Conservation (phyloP, 2,888 invertebrate genomes). For the Eristalinus sepulchralis region DNA sequence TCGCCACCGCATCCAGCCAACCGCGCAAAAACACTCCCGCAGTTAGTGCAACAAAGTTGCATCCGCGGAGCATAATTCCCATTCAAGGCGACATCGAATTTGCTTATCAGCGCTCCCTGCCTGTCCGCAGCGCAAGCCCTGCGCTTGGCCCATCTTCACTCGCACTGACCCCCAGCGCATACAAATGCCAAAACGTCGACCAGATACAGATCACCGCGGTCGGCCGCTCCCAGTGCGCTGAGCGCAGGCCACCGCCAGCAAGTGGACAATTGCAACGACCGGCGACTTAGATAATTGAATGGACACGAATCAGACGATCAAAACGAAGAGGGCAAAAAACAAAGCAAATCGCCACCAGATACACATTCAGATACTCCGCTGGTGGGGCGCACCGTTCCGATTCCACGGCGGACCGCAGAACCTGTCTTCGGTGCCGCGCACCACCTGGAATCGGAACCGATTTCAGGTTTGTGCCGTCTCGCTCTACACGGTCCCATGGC, state of each 20-base stretch:
- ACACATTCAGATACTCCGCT: slow-evolving; percentile 7
- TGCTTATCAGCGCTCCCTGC: slow-evolving; percentile 39
- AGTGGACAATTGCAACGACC: slow-evolving; percentile 53
- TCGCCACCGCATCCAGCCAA: background rate
- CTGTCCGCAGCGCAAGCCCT: background rate
- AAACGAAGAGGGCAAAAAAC: slow-evolving; percentile 40
- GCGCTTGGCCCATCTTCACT: background rate
- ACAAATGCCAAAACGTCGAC: slow-evolving; percentile 42
- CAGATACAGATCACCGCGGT: slow-evolving; percentile 34
- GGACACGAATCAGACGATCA: slow-evolving; percentile 58
- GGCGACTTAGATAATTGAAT: slow-evolving; percentile 63
- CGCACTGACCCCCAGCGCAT: slow-evolving; percentile 15
- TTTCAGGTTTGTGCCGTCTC: slow-evolving; percentile 52
- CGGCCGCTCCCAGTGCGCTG: slow-evolving; percentile 13
- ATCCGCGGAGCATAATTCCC: slow-evolving; percentile 18
- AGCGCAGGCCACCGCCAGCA: slow-evolving; percentile 22
- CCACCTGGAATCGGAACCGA: slow-evolving; percentile 55
- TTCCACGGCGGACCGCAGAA: slow-evolving; percentile 24
- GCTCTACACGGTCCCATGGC: slow-evolving; percentile 15
- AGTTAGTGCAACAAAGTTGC: slow-evolving; percentile 37
- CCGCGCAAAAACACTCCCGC: background rate
- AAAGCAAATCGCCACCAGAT: slow-evolving; percentile 21
- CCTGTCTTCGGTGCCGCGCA: slow-evolving; percentile 48
- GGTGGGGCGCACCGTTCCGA: slow-evolving; percentile 58
- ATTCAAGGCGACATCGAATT: slow-evolving; percentile 10